Evolutionary conservation across 2,113 vertebrate genomes (phyloP).

Genomic region (Podarcis cretensis): DNA sequence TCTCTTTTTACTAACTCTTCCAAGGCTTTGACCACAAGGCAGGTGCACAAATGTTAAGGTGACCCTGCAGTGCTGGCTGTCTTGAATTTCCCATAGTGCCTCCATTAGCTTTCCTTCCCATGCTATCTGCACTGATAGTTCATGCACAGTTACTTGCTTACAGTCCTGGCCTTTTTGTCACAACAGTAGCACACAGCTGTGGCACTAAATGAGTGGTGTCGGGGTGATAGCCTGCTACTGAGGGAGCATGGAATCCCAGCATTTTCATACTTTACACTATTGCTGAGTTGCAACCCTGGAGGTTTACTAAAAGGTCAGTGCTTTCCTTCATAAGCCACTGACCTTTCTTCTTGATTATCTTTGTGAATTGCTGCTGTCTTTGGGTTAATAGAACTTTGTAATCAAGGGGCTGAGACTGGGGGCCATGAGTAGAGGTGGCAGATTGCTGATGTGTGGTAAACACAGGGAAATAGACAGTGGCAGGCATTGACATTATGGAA

Average conservation of each 20-base stretch:
- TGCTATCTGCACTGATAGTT: constrained; percentile 4
- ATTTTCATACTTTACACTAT: constrained; percentile 20
- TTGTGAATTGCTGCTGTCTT: constrained; percentile 57
- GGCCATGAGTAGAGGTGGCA: constrained; percentile 40
- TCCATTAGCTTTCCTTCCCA: background rate
- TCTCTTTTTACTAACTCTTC: background rate
- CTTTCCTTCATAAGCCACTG: constrained; percentile 54
- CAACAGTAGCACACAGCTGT: background rate
- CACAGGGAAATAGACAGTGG: constrained; percentile 31
- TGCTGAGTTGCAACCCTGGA: constrained; percentile 26
- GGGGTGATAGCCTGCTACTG: background rate
- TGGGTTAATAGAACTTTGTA: constrained; percentile 63
- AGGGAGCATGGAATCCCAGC: constrained; percentile 1
- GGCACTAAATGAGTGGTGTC: background rate
- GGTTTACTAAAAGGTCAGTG: constrained; percentile 42
- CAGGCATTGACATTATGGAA: constrained; percentile 10
- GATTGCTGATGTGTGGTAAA: constrained; percentile 38
- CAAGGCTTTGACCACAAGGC: background rate
- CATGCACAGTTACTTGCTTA: constrained; percentile 23
- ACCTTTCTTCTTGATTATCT: constrained; percentile 68
- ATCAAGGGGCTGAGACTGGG: constrained; percentile 40
- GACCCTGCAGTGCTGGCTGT: background rate
- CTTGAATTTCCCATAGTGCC: background rate
- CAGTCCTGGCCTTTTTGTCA: constrained; percentile 2
- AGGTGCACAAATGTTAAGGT: background rate